Evolutionary conservation across 2,797 vertebrate species (phyloP), one percentile per base, ranked within the genome.

Genomic region (Notolepis coatsorum): DNA sequence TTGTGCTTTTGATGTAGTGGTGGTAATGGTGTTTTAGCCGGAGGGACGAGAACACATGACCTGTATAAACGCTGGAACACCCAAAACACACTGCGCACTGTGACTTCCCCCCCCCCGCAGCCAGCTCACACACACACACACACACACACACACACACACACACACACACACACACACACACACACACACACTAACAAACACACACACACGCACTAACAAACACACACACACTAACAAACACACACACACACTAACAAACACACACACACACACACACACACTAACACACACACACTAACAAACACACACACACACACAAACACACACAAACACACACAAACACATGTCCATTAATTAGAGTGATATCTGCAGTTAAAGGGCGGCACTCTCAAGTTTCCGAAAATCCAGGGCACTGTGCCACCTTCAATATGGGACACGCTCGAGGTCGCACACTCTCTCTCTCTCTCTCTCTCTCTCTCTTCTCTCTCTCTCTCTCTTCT

Each of bases 361-460:
- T 23, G 35, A 56, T 65, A 79, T 62, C 27, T 64, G 61, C 55
- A 65, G 69, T 61, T 61, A 75, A 60, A 81, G 53, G 64, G 67
- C 39, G 45, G 51, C 31, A 13, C 61, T 65, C 68, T 82, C 39
- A 31, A 71, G 74, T 75, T 67, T 75, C 58, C 27, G 25, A 51
- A 79, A 77, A 88, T 80, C 59, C 72, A 85, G 85, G 84, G 79
- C 77, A 85, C 61, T 77, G 66, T 86, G 84, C 81, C 79, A 84
- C 71, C 58, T n/a, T 21, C 75, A 65, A 88, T 85, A 77, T 79
- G 71, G 80, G 77, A 73, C 81, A 65, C 56, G 33, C 61, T 28
- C 38, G 18, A 18, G 43, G 41, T 17, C 7, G 21, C 8, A 20
- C 25, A 25, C 61, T 12, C 41, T 13, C 52, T 21, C 35, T 20